Evolutionary conservation across 2,888 invertebrate genomes (phyloP), one percentile per base, ranked within the genome.

Genomic region (Cataglyphis cursor): DNA sequence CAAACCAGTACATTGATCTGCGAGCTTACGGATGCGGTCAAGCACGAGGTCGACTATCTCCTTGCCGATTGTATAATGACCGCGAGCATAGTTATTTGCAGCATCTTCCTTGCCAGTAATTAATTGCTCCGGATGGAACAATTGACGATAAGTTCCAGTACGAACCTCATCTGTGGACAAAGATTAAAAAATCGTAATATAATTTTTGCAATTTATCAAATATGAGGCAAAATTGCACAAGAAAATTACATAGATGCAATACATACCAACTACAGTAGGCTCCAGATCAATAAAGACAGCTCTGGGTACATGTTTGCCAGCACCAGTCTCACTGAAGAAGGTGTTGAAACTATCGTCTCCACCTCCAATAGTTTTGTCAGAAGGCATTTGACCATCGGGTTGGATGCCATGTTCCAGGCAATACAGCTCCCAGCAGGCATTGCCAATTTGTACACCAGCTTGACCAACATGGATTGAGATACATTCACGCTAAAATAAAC

Each of bases 91-190:
- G 96, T 99, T 99, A 96, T 99, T 99, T 91, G 99, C 99, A 68
- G 99, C 99, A 95, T 99, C 99, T 95, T 99, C 99, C 95, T 99
- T 99, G 92, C 99, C 99, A 92, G 98, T 98, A 95, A 99, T 98
- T 95, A 99, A 96, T 96, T 99, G 99, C 96, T 99, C 99, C 87
- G 99, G 99, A 95, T 99, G 99, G 97, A 99, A 99, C 94, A 99
- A 96, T 95, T 98, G 98, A 89, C 98, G 96, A 96, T 99, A 99
- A 91, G 98, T 98, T 93, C 99, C 99, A 85, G 98, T 98, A 92
- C 98, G 97, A 91, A 98, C 98, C 96, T 98, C 98, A 96, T 98
- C 98, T 95, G 89, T 83, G 3, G 12, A 51, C 9, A 48, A 44
- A 66, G 28, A 44, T 66, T 24, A 1, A 21, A 72, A 24, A 10